A percentile compares a stretch with the other conserved stretches of the same genome.
Evolutionary conservation across 2,113 vertebrate species (phyloP).

Genomic region (Oryzias javanicus): DNA sequence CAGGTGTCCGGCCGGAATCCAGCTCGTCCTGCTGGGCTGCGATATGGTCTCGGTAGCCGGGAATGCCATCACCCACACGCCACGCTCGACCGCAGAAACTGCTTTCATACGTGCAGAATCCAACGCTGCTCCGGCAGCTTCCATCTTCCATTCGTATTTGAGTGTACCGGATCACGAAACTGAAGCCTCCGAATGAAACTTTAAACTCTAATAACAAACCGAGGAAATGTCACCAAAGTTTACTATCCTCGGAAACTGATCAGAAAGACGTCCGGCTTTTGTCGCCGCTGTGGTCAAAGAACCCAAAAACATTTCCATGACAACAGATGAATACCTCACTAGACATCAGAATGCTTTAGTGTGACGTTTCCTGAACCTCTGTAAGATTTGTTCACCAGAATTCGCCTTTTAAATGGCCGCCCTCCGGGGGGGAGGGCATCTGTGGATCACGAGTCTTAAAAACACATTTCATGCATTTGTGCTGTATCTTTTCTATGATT

Average conservation of each 20-base stretch:
- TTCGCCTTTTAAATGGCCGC: conserved; percentile 73
- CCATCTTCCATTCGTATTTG: too few species aligned
- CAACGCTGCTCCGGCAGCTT: too few species aligned
- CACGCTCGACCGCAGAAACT: conserved; percentile 32
- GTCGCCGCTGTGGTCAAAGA: conserved; percentile 35
- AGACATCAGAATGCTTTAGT: conserved; percentile 70
- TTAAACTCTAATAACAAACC: conserved; percentile 14
- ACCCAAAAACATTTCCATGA: conserved; percentile 19
- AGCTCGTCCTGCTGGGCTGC: conserved; percentile 44
- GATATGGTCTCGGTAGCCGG: conserved; percentile 44
- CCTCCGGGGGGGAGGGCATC: conserved; percentile 41
- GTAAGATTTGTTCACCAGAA: conserved; percentile 69
- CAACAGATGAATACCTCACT: conserved; percentile 69
- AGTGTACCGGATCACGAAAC: too few species aligned
- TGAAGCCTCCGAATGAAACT: too few species aligned
- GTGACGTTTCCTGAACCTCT: conserved; percentile 67
- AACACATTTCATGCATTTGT: conserved; percentile 12
- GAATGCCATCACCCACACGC: conserved; percentile 50
- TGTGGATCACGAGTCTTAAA: conserved; percentile 3
- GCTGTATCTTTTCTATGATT: background rate
- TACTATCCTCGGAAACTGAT: conserved; percentile 43
- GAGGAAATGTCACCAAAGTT: conserved; percentile 67
- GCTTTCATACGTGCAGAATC: conserved; percentile 21
- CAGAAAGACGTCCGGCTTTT: conserved; percentile 4
- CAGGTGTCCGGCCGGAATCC: conserved; percentile 47